Conservation (phyloP, 2,888 invertebrate genomes). For the Drosophila emarginata region DNA sequence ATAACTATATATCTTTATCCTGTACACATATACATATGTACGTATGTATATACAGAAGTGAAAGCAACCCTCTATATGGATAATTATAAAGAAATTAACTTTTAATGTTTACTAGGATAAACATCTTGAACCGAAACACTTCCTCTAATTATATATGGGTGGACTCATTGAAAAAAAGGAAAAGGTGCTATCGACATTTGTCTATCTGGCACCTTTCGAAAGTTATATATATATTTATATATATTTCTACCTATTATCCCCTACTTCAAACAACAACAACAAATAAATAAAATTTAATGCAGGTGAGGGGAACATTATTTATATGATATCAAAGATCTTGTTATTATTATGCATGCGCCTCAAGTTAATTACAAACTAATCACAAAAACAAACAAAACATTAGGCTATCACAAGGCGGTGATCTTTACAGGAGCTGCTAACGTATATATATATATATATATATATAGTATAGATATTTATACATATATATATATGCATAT, state of each 20-base stretch:
- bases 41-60: neutral
- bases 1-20: constrained; percentile 45
- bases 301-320: constrained; percentile 33
- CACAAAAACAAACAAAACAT: constrained; percentile 65
- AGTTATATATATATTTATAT: constrained; percentile 9
- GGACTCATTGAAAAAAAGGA: constrained; percentile 53
- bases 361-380: constrained; percentile 71
- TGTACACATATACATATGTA: neutral
- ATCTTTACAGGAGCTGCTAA: constrained; percentile 56
- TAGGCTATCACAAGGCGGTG: constrained; percentile 59
- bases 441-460: neutral
- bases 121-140: constrained; percentile 52
- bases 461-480: neutral
- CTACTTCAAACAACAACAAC: neutral
- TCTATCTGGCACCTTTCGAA: constrained; percentile 67
- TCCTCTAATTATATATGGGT: constrained; percentile 52
- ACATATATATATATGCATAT: constrained; percentile 34
- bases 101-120: constrained; percentile 69
- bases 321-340: constrained; percentile 51
- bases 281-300: neutral
- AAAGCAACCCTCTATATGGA: neutral
- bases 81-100: constrained; percentile 79
- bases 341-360: constrained; percentile 28
- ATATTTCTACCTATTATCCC: constrained; percentile 22
- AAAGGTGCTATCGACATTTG: constrained; percentile 69